A percentile compares a stretch with the other conserved stretches of the same genome.
Evolutionary conservation across 2,888 invertebrate genomes (phyloP).

Genomic region (Lycia hirtaria): DNA sequence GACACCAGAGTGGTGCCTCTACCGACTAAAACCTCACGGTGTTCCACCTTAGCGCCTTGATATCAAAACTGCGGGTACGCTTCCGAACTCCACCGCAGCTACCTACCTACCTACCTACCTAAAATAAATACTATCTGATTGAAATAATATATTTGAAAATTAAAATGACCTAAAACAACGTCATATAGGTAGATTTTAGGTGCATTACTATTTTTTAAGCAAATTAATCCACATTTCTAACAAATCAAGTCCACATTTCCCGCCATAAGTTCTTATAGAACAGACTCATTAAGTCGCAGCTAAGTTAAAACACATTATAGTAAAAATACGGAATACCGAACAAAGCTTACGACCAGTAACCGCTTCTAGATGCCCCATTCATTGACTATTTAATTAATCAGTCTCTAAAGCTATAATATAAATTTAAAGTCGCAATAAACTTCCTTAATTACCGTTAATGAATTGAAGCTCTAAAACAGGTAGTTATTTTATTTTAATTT

Average conservation of each 20-base stretch:
- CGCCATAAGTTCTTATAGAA: background rate
- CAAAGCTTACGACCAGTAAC: conserved; percentile 46
- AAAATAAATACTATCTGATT: too few relatives aligned
- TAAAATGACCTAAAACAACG: too few relatives aligned
- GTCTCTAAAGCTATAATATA: conserved; percentile 59
- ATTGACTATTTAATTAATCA: conserved; percentile 77
- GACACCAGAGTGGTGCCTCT: too few relatives aligned
- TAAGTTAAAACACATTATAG: conserved; percentile 31
- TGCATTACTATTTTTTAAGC: too few relatives aligned
- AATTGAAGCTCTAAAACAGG: conserved; percentile 79
- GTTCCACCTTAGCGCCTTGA: too few relatives aligned
- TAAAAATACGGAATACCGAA: conserved; percentile 51
- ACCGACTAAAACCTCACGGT: too few relatives aligned
- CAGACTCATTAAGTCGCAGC: conserved; percentile 4
- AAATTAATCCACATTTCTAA: too few relatives aligned
- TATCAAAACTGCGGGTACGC: too few relatives aligned
- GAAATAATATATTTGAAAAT: too few relatives aligned
- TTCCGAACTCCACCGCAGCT: too few relatives aligned
- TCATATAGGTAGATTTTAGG: too few relatives aligned
- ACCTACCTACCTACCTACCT: too few relatives aligned
- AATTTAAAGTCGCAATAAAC: conserved; percentile 72
- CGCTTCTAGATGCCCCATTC: conserved; percentile 53
- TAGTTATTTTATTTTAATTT: conserved; percentile 56
- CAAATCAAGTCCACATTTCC: conserved; percentile 9
- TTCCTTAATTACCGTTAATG: conserved; percentile 77